A percentile compares a stretch with the other conserved stretches of the same genome.
These are phyloP conservation scores for Channallabes apus DNA, from an alignment of 2,797 vertebrate species.

Conservation along the genomic window DNA sequence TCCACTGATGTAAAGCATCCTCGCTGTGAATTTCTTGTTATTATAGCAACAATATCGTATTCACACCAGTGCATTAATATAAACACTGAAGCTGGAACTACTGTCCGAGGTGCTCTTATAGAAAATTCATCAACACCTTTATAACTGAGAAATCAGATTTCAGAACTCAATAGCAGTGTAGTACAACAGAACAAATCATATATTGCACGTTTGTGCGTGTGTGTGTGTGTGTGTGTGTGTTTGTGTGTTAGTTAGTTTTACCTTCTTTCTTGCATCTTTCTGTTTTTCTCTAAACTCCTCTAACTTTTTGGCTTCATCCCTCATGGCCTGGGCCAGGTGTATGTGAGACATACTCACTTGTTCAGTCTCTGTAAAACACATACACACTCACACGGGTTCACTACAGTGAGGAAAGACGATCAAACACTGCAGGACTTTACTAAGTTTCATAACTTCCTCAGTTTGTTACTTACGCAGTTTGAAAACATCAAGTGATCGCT, in stretches of 20 bases:
- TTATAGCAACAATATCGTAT: neutral
- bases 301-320: conserved; percentile 89
- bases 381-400: conserved; percentile 5
- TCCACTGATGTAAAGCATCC: no score
- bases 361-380: conserved; percentile 80
- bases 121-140: neutral
- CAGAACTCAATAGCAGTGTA: neutral
- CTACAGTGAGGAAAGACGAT: conserved; percentile 1
- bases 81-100: neutral
- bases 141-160: neutral
- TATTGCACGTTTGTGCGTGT: neutral
- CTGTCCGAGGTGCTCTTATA: neutral
- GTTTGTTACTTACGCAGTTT: conserved; percentile 87
- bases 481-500: conserved; percentile 88
- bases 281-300: conserved; percentile 94
- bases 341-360: conserved; percentile 85
- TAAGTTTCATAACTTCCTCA: neutral
- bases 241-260: conserved; percentile 50
- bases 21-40: neutral
- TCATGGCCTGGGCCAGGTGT: conserved; percentile 85
- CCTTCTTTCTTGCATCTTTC: conserved; percentile 87
- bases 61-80: neutral
- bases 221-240: neutral
- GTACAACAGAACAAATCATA: neutral
- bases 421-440: neutral